phyloP scores from a whole-genome alignment of 2,797 vertebrate genomes.

The Cynopterus sphinx region DNA sequence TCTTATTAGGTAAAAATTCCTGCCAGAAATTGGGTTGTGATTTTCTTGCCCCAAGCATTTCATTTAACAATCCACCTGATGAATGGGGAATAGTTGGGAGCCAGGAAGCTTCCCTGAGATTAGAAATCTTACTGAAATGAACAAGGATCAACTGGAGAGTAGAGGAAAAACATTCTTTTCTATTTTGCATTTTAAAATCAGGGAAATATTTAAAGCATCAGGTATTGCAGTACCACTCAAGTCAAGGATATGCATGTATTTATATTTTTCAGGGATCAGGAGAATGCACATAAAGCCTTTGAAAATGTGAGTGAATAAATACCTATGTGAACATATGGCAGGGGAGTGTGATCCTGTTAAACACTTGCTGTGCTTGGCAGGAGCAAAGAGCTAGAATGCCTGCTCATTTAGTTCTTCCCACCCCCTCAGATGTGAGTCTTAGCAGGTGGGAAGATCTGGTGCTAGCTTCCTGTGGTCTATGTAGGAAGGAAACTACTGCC shows the following conservation, averaged over 20 bases:
- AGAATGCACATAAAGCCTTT: constrained; percentile 27
- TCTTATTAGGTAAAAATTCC: constrained; percentile 8
- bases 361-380: constrained; percentile 56
- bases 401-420: constrained; percentile 72
- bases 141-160: background rate
- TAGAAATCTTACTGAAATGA: background rate
- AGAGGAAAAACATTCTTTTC: background rate
- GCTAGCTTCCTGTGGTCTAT: background rate
- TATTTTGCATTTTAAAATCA: constrained; percentile 20
- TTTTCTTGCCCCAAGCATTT: constrained; percentile 31
- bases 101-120: background rate
- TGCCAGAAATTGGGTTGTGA: constrained; percentile 36
- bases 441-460: constrained; percentile 26
- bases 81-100: background rate
- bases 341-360: constrained; percentile 3
- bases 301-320: constrained; percentile 49
- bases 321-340: constrained; percentile 61
- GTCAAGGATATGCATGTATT: background rate
- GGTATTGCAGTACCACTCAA: background rate
- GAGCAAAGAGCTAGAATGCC: constrained; percentile 10
- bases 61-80: background rate
- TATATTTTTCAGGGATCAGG: constrained; percentile 23
- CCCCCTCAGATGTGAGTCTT: constrained; percentile 13
- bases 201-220: background rate
- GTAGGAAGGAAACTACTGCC: background rate